Conservation (phyloP, 2,888 invertebrate genomes). For the Drosophila ezoana region DNA sequence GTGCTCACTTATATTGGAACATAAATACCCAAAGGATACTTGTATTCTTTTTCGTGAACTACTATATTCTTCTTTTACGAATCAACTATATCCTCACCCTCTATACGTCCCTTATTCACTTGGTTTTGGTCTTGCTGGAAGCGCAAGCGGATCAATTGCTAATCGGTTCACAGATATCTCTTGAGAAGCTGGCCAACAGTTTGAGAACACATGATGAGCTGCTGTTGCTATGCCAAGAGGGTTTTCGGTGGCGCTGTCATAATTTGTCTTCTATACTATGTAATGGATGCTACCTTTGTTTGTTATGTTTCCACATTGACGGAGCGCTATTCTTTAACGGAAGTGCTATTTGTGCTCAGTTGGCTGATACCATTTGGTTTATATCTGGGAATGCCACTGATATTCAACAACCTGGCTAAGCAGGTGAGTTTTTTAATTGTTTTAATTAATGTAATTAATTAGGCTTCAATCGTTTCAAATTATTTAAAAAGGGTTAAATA, state of each 20-base stretch:
- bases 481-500: too few relatives aligned
- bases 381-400: conserved; percentile 20
- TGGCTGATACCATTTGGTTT: conserved; percentile 11
- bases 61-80: conserved; percentile 2
- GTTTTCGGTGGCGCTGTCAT: conserved; percentile 12
- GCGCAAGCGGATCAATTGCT: conserved; percentile 2
- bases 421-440: conserved; percentile 15
- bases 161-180: not conserved
- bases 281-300: conserved; percentile 4
- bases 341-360: not conserved
- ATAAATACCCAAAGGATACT: not conserved
- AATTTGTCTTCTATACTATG: conserved; percentile 1
- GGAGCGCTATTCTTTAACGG: not conserved
- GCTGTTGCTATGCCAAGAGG: not conserved
- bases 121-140: not conserved
- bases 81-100: conserved; percentile 19
- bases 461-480: too few relatives aligned
- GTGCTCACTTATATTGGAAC: rapidly evolving
- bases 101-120: conserved; percentile 33
- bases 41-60: not conserved
- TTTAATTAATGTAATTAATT: too few relatives aligned
- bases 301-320: conserved; percentile 7
- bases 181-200: not conserved
- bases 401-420: conserved; percentile 3
- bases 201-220: not conserved